Percentiles rank a stretch among this genome's conserved stretches.
phyloP scores from a whole-genome alignment of 92 coral and sea anemone species.

The Hydrozoanthus gracilis region DNA sequence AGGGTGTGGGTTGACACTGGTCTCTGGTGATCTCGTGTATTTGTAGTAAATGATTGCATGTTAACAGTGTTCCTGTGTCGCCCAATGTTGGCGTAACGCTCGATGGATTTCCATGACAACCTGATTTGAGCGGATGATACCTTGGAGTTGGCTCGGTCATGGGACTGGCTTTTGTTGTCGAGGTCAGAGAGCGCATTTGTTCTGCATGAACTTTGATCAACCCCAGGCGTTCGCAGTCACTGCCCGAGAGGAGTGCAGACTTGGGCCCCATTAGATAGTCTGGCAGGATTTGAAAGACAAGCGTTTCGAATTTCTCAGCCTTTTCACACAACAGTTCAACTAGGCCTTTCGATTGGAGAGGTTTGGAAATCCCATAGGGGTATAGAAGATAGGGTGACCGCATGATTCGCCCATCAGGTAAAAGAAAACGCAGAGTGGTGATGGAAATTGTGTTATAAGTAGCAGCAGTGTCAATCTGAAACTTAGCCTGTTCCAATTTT shows the following conservation, averaged over 20 bases:
- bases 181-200: neutral
- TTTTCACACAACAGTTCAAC: neutral
- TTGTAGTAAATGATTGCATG: constrained; percentile 45
- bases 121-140: neutral
- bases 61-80: neutral
- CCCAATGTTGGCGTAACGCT: neutral
- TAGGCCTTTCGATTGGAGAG: neutral
- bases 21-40: constrained; percentile 39
- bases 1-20: constrained; percentile 20
- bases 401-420: neutral
- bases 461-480: constrained; percentile 58
- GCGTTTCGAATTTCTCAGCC: neutral
- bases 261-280: constrained; percentile 37
- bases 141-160: neutral
- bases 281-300: neutral
- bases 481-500: constrained; percentile 4
- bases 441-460: constrained; percentile 36
- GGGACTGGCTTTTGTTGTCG: neutral
- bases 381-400: constrained; percentile 12
- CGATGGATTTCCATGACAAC: neutral
- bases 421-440: constrained; percentile 32
- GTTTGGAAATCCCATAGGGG: constrained; percentile 51
- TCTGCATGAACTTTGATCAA: neutral
- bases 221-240: constrained; percentile 40
- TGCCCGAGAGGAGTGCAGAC: constrained; percentile 51